phyloP scores from a whole-genome alignment of 2,113 vertebrate genomes.

The Tachysurus vachellii region DNA sequence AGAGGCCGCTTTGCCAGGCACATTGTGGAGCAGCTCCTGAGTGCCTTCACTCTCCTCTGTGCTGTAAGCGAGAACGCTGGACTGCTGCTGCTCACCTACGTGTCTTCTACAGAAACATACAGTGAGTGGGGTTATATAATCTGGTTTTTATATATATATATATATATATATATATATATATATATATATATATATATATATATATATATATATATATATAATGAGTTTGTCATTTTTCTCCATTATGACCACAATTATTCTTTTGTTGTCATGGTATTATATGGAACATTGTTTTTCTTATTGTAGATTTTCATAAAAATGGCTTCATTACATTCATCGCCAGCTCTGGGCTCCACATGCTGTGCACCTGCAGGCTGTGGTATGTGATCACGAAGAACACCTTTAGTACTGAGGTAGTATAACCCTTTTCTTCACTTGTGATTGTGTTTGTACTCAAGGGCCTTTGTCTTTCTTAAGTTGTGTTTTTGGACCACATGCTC shows the following conservation, averaged over 20 bases:
- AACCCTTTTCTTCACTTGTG: conserved; percentile 19
- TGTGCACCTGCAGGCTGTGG: conserved; percentile 88
- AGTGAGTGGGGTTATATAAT: conserved; percentile 68
- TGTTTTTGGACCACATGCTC: no score
- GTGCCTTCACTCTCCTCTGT: conserved; percentile 73
- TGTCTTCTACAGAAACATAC: conserved; percentile 87
- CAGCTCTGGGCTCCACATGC: conserved; percentile 86
- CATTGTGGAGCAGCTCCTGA: conserved; percentile 72
- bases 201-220: not conserved
- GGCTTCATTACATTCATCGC: conserved; percentile 85
- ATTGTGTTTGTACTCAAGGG: not conserved
- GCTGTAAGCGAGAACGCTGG: conserved; percentile 81
- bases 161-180: not conserved
- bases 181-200: no score
- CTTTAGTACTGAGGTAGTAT: conserved; percentile 82
- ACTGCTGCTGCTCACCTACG: conserved; percentile 88
- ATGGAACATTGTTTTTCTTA: not conserved
- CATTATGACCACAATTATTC: not conserved
- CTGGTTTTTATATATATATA: no score
- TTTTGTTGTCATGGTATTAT: not conserved
- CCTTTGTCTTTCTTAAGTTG: not conserved
- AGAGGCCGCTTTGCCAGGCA: conserved; percentile 65
- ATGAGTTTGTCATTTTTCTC: not conserved
- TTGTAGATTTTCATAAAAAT: conserved; percentile 83
- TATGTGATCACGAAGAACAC: conserved; percentile 78